A percentile compares a stretch with the other conserved stretches of the same genome.
phyloP scores from a whole-genome alignment of 2,797 vertebrate species.

The Morelia viridis region DNA sequence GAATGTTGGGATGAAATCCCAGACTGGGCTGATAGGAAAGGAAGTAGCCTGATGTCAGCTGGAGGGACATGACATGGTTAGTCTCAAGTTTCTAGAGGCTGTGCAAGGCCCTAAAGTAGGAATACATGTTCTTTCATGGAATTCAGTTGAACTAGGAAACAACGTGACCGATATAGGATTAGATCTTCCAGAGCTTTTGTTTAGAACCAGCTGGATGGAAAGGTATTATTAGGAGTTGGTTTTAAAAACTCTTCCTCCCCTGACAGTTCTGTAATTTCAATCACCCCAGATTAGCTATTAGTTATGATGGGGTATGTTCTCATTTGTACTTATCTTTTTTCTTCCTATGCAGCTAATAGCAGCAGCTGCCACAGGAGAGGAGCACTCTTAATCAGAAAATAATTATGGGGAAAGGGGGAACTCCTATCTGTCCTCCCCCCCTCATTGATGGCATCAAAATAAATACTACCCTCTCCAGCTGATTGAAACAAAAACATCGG shows the following conservation, averaged over 20 bases:
- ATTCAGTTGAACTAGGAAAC: neutral
- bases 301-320: neutral
- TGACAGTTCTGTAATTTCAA: neutral
- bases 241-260: neutral
- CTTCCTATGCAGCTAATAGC: neutral
- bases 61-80: neutral
- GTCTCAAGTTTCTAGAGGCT: neutral
- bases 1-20: too few relatives aligned
- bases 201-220: neutral
- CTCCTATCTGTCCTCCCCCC: neutral
- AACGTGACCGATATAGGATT: too few relatives aligned
- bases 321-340: neutral
- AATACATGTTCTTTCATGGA: neutral
- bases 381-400: neutral
- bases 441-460: neutral
- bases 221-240: too few relatives aligned
- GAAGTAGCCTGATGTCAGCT: neutral
- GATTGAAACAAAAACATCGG: neutral
- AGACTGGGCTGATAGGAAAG: neutral
- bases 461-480: neutral
- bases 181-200: neutral
- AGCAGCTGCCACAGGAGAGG: neutral
- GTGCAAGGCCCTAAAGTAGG: neutral
- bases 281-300: neutral
- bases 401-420: neutral